Evolutionary conservation across 2,113 vertebrate species (phyloP), one percentile per base, ranked within the genome.

Genomic region (Cepphus grylle): DNA sequence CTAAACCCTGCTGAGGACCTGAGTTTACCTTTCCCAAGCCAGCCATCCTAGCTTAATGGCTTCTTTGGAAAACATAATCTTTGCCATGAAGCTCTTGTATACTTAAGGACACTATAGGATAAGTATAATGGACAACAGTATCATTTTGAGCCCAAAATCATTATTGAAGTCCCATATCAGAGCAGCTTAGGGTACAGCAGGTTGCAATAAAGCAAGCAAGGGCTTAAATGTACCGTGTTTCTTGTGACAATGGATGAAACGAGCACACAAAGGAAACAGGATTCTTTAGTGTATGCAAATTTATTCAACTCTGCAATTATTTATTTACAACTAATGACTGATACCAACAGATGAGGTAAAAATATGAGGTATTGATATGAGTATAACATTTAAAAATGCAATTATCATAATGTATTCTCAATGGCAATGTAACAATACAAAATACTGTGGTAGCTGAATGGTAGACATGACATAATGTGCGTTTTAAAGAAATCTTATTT

Each of bases 311-410:
- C 89, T 93, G 97, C 91, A 97, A 96, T 97, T 96, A 95, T 90
- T 97, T 98, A 98, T 98, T 98, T 98, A 98, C 98, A 98, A 90
- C 50, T 93, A 94, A 97, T 97, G 97, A 98, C 70, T 95, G 97
- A 98, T 97, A 97, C 84, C 96, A 97, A 97, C 95, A 98, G 94
- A 96, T 95, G 98, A 98, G 98, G 98, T 98, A 98, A 98, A 98
- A 98, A 98, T 97, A 98, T 98, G 98, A 98, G 98, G 98, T 98
- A 98, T 97, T 98, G 98, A 97, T 97, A 97, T 69, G 96, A 94
- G 49, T 97, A 98, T 96, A 98, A 97, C 97, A 98, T 97, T 96
- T 98, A 91, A 98, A 97, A 98, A 98, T 94, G 95, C 52, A 98
- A 73, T 91, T 90, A 94, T 84, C 82, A 86, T 98, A 97, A 86